A percentile compares a stretch with the other conserved stretches of the same genome.
Evolutionary conservation across 2,113 vertebrate genomes (phyloP).

Genomic region (Monarcha castaneiventris): DNA sequence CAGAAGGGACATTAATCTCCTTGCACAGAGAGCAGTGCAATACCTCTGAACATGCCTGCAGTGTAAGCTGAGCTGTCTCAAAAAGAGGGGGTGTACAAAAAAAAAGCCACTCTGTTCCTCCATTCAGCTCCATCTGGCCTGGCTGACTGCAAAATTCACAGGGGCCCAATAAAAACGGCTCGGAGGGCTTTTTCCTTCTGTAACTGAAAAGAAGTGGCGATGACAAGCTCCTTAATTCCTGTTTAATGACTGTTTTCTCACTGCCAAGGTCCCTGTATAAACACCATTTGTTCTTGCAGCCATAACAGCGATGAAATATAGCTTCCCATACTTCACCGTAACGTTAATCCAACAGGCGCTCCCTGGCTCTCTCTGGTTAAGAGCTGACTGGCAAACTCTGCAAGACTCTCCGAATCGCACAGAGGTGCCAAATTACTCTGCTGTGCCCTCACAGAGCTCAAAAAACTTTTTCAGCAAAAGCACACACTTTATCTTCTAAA

Average conservation of each 20-base stretch:
- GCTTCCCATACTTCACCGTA: constrained; percentile 75
- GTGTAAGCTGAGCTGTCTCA: constrained; percentile 33
- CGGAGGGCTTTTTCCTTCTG: constrained; percentile 75
- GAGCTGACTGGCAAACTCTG: constrained; percentile 47
- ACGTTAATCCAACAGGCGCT: constrained; percentile 69
- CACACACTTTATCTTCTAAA: constrained; percentile 38
- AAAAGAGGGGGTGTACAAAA: not conserved
- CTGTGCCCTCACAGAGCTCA: constrained; percentile 22
- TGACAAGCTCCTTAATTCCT: constrained; percentile 86
- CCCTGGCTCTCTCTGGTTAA: constrained; percentile 42
- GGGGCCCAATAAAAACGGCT: constrained; percentile 79
- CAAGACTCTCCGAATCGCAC: not conserved
- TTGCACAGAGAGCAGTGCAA: not conserved
- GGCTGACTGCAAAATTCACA: constrained; percentile 70
- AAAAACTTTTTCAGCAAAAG: constrained; percentile 21
- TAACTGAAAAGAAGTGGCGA: constrained; percentile 76
- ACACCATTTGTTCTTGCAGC: constrained; percentile 80
- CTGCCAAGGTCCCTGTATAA: constrained; percentile 83
- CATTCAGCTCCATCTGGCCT: constrained; percentile 62
- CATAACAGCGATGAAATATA: constrained; percentile 81
- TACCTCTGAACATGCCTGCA: not conserved
- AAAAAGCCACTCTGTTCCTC: constrained; percentile 37
- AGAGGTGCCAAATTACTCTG: constrained; percentile 56
- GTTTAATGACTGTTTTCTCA: constrained; percentile 88
- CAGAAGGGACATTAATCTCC: constrained; percentile 35